phyloP scores from a whole-genome alignment of 2,888 invertebrate species.

The Oscheius onirici region DNA sequence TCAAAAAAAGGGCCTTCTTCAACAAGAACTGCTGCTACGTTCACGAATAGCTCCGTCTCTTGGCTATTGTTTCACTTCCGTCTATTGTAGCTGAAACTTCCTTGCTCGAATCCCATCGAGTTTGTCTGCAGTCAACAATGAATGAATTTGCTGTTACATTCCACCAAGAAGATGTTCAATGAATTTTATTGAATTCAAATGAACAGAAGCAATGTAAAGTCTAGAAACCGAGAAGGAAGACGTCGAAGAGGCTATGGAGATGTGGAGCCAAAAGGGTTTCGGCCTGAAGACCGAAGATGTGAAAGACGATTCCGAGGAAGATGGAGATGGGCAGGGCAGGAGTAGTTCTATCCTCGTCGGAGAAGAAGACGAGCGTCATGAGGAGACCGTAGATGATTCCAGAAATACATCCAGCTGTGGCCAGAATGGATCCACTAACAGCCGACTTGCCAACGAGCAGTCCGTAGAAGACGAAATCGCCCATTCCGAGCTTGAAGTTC shows the following conservation, averaged over 20 bases:
- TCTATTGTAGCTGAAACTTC: no score
- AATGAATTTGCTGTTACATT: no score
- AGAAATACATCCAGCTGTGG: constrained; percentile 46
- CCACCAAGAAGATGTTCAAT: no score
- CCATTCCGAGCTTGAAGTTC: constrained; percentile 58
- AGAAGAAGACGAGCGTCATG: constrained; percentile 50
- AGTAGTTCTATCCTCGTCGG: constrained; percentile 49
- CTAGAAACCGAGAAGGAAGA: neutral
- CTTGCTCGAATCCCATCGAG: no score
- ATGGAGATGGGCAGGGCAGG: constrained; percentile 63
- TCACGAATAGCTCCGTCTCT: no score
- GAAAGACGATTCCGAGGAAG: constrained; percentile 49
- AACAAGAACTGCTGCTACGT: no score
- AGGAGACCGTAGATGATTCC: constrained; percentile 60
- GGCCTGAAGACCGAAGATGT: constrained; percentile 36
- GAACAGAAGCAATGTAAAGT: neutral
- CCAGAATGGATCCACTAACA: constrained; percentile 39
- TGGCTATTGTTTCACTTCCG: no score
- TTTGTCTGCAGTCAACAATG: no score
- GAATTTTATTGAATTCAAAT: no score
- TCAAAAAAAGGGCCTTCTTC: no score
- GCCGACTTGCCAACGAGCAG: constrained; percentile 64
- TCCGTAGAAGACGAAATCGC: constrained; percentile 67
- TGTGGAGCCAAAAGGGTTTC: neutral
- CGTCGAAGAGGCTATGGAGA: neutral